Base-by-base conservation (phyloP, 2,113 vertebrate genomes). In the Alethe castanea region DNA sequence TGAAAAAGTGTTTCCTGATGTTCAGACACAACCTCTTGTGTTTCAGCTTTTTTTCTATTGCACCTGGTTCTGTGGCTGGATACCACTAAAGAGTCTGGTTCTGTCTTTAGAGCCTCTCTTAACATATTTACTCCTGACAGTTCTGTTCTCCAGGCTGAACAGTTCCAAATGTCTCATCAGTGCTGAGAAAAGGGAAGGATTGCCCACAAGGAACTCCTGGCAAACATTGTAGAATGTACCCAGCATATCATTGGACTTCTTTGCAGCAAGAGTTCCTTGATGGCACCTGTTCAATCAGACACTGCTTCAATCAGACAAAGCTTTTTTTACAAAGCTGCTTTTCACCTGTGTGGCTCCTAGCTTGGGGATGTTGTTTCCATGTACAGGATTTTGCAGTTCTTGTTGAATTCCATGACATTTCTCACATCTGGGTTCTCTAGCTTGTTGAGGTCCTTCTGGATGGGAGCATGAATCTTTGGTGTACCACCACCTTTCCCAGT, bases 121-220 rank as follows among this genome's bases (percentile, higher is more conserved):
- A 13, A 66, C 12, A 9, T 20, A 40, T 72, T 40, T 78, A 33
- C 2, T 7, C 7, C n/a, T 40, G 24, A 67, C 3, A 25, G 7
- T 60, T 57, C 60, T 67, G 16, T 18, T 44, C 28, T 67, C 23
- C 16, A 74, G 19, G 13, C 33, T 52, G 28, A 61, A 53, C 24
- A 40, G 28, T 28, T 33, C 14, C 9, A 50, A 19, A 36, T 28
- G 7, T 45, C 26, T 72, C 38, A 42, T 3, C 11, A 60, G 12
- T 29, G 7, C 23, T 44, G 35, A 36, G 44, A 22, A 86, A 64
- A 70, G 28, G 14, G 7, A 53, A 64, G 16, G 36, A 47, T 67
- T 10, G 26, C 19, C 11, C 4, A 0, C 18, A 24, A 8, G 2
- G 3, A 56, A 31, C 42, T 56, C 8, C 16, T 38, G 12, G 20